Evolutionary conservation across 2,888 invertebrate species (phyloP).

Genomic region (Pecten maximus): DNA sequence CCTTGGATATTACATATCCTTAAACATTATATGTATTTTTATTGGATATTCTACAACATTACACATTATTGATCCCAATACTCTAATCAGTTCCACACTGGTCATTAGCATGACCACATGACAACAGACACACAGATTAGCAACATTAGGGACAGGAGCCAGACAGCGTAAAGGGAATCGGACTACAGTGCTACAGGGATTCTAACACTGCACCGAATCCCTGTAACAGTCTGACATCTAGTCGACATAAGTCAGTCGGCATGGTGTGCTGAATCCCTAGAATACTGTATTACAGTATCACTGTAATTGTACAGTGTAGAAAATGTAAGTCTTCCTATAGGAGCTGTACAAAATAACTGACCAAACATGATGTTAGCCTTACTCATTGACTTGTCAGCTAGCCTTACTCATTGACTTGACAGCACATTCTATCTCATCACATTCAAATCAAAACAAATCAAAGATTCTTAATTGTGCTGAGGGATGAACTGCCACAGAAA

Average conservation of each 20-base stretch:
- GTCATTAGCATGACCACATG: not conserved
- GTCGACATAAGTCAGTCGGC: too few species aligned
- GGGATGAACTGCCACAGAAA: not conserved
- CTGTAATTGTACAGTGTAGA: not conserved
- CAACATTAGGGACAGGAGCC: too few species aligned
- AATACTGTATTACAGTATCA: not conserved
- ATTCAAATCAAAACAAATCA: not conserved
- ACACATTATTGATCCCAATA: not conserved
- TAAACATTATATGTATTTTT: not conserved
- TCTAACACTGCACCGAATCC: not conserved
- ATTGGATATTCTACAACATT: not conserved
- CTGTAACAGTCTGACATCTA: not conserved
- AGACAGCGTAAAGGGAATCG: too few species aligned
- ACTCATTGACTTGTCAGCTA: not conserved
- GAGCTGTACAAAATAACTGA: not conserved
- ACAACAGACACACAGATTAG: too few species aligned
- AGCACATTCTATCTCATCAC: not conserved
- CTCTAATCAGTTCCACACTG: not conserved
- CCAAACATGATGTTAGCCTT: not conserved
- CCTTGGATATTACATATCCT: not conserved
- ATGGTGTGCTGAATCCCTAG: too few species aligned
- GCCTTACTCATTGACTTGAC: not conserved
- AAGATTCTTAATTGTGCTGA: not conserved
- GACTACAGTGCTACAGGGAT: too few species aligned
- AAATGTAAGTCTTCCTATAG: not conserved